Percentiles rank a stretch among this genome's conserved stretches.
phyloP scores from a whole-genome alignment of 1,140 invertebrate species.

The Heliconius eleuchia region DNA sequence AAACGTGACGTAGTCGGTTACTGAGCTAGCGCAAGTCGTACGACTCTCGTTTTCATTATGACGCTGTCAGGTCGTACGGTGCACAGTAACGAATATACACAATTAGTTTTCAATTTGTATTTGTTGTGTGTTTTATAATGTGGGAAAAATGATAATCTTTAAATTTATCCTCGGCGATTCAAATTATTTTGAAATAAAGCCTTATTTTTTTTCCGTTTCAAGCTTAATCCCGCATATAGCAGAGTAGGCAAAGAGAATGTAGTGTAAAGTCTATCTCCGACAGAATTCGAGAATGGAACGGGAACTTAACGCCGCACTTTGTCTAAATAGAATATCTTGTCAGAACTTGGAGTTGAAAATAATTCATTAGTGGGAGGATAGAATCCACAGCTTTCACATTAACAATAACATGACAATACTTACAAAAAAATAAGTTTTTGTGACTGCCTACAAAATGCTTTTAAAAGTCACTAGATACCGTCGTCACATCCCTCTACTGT shows the following conservation, averaged over 20 bases:
- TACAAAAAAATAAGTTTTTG: no score
- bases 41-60: background rate
- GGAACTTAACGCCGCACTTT: no score
- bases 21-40: background rate
- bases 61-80: background rate
- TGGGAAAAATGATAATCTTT: background rate
- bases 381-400: no score
- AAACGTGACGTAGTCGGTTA: slow-evolving; percentile 1
- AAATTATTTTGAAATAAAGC: background rate
- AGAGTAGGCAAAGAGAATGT: background rate
- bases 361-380: no score
- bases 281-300: no score
- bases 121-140: background rate
- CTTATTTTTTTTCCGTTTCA: background rate
- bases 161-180: background rate
- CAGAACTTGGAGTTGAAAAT: no score
- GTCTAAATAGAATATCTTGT: background rate
- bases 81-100: background rate
- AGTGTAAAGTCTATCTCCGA: no score
- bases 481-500: no score
- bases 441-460: no score
- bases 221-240: background rate
- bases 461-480: no score
- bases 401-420: no score
- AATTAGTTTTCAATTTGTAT: background rate